These are phyloP conservation scores for Mionectes olivaceus DNA, from an alignment of 2,797 vertebrate genomes.

Conservation along the genomic window DNA sequence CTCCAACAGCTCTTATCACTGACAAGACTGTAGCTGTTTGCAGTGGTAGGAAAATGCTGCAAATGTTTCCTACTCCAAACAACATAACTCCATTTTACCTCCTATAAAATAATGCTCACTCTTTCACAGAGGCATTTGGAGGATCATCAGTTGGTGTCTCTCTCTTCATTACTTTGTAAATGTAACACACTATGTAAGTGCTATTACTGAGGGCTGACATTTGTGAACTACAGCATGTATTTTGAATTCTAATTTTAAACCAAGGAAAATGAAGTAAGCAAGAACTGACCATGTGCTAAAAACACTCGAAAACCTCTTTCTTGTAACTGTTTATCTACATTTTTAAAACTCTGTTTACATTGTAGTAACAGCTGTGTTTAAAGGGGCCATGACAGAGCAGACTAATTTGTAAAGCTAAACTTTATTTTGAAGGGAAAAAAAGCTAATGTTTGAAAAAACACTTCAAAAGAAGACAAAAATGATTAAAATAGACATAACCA, in stretches of 20 bases:
- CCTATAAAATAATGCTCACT: not conserved
- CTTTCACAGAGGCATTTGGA: not conserved
- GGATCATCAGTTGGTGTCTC: slow-evolving; percentile 1
- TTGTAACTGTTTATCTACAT: slow-evolving; percentile 80
- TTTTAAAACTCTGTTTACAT: slow-evolving; percentile 80
- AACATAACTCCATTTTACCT: not conserved
- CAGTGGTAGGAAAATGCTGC: not conserved
- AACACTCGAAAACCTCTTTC: slow-evolving; percentile 79
- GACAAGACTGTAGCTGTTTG: not conserved
- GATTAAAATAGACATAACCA: slow-evolving; percentile 86
- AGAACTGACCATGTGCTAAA: slow-evolving; percentile 79
- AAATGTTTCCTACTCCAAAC: not conserved
- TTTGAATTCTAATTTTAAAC: slow-evolving; percentile 76
- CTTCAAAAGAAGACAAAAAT: slow-evolving; percentile 85
- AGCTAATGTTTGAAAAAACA: slow-evolving; percentile 79
- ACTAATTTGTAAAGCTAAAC: slow-evolving; percentile 84
- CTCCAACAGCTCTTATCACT: not conserved
- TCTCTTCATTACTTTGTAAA: slow-evolving; percentile 9
- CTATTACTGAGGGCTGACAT: slow-evolving; percentile 61
- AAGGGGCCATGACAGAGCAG: slow-evolving; percentile 79
- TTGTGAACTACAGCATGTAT: slow-evolving; percentile 75
- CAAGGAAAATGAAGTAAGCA: slow-evolving; percentile 75
- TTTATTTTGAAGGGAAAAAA: slow-evolving; percentile 74
- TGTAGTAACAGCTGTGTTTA: slow-evolving; percentile 85
- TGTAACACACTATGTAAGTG: not conserved